Base-by-base conservation (phyloP, 2,888 invertebrate species). In the Timema podura region DNA sequence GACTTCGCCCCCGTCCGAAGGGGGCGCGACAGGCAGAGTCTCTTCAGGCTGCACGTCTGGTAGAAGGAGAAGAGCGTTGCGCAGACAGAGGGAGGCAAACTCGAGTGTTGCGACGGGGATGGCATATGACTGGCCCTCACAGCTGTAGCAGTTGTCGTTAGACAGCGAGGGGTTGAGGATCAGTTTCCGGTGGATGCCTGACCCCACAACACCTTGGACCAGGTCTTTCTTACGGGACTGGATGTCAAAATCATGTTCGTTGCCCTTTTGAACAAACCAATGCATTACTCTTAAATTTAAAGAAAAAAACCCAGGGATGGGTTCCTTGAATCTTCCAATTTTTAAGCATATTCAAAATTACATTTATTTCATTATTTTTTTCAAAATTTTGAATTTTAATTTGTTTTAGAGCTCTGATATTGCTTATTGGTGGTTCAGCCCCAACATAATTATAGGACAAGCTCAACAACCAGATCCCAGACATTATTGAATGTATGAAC, bases 51-150 rank as follows among this genome's bases (percentile, higher is more conserved):
- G 67, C 0, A 54, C 46, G 49, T 67, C 67, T 30, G 70, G 70
- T 13, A 70, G 81, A 68, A 94, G 82, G 9, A 87, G 84, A 48
- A 90, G 82, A 11, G 96, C 95, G 82, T 96, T 97, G 74, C 91
- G 88, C 69, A 97, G 82, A 81, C 96, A 96, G 46, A 96, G 82
- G 0, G 90, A 89, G 5, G 93, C 96, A 84, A 96, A 97, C 82
- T 96, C 95, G 75, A 97, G 81, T 8, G 93, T 93, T 7, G 95
- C 87, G 67, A 92, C 90, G 16, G 96, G 95, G 75, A 95, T 92
- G 1, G 94, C 94, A 77, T 91, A 91, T 0, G 93, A 91, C 76
- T 91, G 88, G 67, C 89, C 88, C 74, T 87, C 86, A 9, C 83
- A 81, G 74, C 85, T 85, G 74, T 67, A 79, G 16, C 84, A 85